Evolutionary conservation across 2,113 vertebrate genomes (phyloP).

Genomic region (Mesocricetus auratus): DNA sequence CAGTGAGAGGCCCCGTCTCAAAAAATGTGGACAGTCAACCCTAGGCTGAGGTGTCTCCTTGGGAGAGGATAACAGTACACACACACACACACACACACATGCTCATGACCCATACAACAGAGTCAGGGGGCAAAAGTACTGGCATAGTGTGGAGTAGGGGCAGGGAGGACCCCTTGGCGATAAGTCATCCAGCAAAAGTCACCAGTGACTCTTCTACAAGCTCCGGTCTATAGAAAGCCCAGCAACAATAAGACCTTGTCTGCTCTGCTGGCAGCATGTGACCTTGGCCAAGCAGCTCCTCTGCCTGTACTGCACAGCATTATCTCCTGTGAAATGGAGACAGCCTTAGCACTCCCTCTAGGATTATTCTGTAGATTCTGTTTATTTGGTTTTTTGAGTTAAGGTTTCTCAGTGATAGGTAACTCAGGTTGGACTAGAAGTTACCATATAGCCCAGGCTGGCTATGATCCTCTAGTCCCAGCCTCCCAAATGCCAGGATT

Average conservation of each 20-base stretch:
- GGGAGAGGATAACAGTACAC: background rate
- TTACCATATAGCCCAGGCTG: background rate
- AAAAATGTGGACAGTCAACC: background rate
- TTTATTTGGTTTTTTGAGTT: background rate
- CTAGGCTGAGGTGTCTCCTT: background rate
- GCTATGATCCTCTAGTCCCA: background rate
- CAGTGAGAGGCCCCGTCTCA: background rate
- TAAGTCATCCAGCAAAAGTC: background rate
- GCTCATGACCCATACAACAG: background rate
- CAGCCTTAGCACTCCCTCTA: fast-evolving
- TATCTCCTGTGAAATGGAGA: background rate
- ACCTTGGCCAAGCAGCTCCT: slow-evolving; percentile 24
- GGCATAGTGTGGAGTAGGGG: background rate
- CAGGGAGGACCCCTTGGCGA: background rate
- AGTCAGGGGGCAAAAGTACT: background rate
- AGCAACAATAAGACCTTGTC: background rate
- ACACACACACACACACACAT: background rate
- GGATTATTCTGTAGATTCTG: background rate
- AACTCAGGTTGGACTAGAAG: background rate
- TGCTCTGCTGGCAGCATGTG: background rate
- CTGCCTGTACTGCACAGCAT: background rate
- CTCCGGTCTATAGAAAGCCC: background rate
- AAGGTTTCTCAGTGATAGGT: background rate
- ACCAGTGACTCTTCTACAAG: background rate
- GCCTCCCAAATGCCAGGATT: background rate